Percentiles rank a stretch among this genome's conserved stretches.
These are phyloP conservation scores for Atrina japonica DNA, from an alignment of 2,888 invertebrate species.

Conservation along the genomic window DNA sequence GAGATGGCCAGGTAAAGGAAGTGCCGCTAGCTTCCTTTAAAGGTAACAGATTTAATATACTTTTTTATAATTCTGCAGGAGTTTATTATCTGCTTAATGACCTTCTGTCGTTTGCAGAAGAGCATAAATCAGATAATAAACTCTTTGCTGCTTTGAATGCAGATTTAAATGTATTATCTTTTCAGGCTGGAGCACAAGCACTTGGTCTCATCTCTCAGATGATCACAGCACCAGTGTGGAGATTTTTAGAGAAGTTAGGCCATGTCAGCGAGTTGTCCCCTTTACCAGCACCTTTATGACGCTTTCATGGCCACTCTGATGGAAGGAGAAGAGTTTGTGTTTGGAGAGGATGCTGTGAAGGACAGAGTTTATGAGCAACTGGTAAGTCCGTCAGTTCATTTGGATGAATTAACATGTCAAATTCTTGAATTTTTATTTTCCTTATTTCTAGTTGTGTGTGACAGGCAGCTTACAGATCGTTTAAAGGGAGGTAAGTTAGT, in stretches of 20 bases:
- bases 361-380: slow-evolving; percentile 1
- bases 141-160: slow-evolving; percentile 20
- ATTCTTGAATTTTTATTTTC: slow-evolving; percentile 15
- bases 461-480: not conserved
- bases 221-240: slow-evolving; percentile 20
- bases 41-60: slow-evolving; percentile 36
- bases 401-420: slow-evolving; percentile 15
- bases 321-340: slow-evolving; percentile 11
- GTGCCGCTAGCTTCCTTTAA: slow-evolving; percentile 18
- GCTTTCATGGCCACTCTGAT: slow-evolving; percentile 1
- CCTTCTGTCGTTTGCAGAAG: slow-evolving; percentile 6
- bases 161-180: slow-evolving; percentile 21
- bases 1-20: slow-evolving; percentile 14
- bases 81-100: slow-evolving; percentile 32
- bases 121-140: slow-evolving; percentile 25
- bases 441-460: slow-evolving; percentile 22
- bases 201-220: slow-evolving; percentile 34
- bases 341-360: slow-evolving; percentile 3
- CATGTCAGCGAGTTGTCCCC: slow-evolving; percentile 24
- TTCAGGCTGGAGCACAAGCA: slow-evolving; percentile 23
- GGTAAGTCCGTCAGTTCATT: slow-evolving; percentile 1
- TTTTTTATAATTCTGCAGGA: slow-evolving; percentile 39
- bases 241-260: slow-evolving; percentile 2
- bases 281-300: slow-evolving; percentile 9
- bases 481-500: slow-evolving; percentile 23